Evolutionary conservation across 2,113 vertebrate genomes (phyloP).

Genomic region (Paramormyrops kingsleyae): DNA sequence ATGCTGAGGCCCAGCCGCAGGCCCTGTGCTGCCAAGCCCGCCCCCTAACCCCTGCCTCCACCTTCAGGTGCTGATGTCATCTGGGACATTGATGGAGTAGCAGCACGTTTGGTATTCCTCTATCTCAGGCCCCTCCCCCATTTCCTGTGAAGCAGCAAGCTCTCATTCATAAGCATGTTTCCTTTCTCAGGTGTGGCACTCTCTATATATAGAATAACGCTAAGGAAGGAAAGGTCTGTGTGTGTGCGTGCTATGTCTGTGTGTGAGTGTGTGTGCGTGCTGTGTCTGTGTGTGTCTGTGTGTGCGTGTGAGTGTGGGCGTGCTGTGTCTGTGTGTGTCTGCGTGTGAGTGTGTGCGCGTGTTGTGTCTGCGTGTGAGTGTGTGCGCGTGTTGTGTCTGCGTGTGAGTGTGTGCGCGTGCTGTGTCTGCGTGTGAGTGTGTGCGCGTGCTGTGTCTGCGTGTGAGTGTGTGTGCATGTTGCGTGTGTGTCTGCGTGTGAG

Average conservation of each 20-base stretch:
- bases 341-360: not conserved
- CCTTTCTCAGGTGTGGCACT: slow-evolving; percentile 45
- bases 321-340: not conserved
- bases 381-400: too few relatives aligned
- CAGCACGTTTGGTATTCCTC: slow-evolving; percentile 5
- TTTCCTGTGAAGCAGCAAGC: slow-evolving; percentile 44
- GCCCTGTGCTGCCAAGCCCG: not conserved
- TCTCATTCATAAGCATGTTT: slow-evolving; percentile 31
- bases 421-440: not conserved
- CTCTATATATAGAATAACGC: slow-evolving; percentile 41
- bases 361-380: slow-evolving; percentile 14
- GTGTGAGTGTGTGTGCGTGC: not conserved
- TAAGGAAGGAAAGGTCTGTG: slow-evolving; percentile 47
- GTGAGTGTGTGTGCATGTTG: not conserved
- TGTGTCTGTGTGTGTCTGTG: not conserved
- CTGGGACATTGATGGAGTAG: not conserved
- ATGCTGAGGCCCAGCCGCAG: not conserved
- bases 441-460: not conserved
- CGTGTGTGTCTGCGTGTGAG: not conserved
- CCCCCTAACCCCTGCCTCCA: not conserved
- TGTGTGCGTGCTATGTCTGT: slow-evolving; percentile 23
- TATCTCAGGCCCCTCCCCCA: not conserved
- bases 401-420: not conserved
- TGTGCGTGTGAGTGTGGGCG: too few relatives aligned
- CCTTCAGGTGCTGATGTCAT: slow-evolving; percentile 17